Base-by-base conservation (phyloP, 1,140 invertebrate genomes). In the Drosophila quadrilineata region DNA sequence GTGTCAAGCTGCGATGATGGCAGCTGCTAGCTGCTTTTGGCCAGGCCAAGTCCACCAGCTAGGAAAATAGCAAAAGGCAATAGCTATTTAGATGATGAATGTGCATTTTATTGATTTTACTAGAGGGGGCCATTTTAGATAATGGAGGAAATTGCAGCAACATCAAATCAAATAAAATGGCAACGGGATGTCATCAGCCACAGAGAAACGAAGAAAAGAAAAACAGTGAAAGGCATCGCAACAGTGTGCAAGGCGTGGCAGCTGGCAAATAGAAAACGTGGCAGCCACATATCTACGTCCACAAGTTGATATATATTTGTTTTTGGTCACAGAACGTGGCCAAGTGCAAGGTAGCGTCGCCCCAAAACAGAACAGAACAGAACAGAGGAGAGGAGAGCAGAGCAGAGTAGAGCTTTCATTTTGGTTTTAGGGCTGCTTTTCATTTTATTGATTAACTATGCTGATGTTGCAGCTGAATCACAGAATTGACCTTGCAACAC, bases 81-180 rank as follows among this genome's bases (percentile, higher is more conserved):
- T 40, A 45, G 29, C 53, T 40, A 53, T 69, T 62, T 43, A n/a
- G 31, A 57, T 54, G 73, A 75, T 70, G 69, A 57, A 71, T 69
- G 58, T 59, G 41, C 54, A 68, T 29, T 59, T 57, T 80, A 80
- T 80, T 80, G 75, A 80, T 80, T 80, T 80, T 71, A 28, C 16
- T 63, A 5, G 54, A 28, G 60, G n/a, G 53, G 48, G 43, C n/a
- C n/a, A n/a, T n/a, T n/a, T 58, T 41, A 58, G 72, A 82, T 75
- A 80, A 75, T 71, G 57, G 16, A 3, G 24, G 53, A 48, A 82
- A 80, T 56, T 57, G 38, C 58, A 71, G 33, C 12, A 29, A 53
- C 26, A 29, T 50, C 24, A 41, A 46, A 52, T 57, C 62, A 53
- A 49, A 45, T 38, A 35, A 49, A 59, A 26, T 35, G 35, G 38